Conservation (phyloP, 2,888 invertebrate genomes). For the Parasteatoda lunata region DNA sequence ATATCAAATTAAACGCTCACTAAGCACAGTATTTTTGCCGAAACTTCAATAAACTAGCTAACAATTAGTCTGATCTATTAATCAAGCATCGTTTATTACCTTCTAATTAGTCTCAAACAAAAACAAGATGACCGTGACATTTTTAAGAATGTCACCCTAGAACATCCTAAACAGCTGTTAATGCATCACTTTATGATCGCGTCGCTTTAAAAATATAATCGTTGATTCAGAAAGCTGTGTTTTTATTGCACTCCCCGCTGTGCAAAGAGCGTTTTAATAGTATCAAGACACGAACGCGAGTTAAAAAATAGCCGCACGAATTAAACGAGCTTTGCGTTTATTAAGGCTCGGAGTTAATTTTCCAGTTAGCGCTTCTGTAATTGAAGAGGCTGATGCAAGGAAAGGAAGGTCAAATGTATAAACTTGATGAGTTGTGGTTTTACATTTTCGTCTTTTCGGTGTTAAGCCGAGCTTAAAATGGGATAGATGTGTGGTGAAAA, state of each 20-base stretch:
- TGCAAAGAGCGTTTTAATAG: background rate
- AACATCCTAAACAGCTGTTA: background rate
- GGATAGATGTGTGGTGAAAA: background rate
- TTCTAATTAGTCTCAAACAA: background rate
- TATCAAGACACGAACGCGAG: background rate
- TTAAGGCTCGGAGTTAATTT: conserved; percentile 4
- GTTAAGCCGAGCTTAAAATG: background rate
- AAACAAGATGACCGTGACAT: background rate
- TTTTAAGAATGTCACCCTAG: background rate
- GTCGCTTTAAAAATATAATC: background rate
- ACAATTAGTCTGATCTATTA: background rate
- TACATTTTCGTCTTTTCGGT: background rate
- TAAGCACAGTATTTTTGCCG: too few relatives aligned
- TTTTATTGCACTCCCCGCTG: background rate
- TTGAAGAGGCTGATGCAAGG: conserved; percentile 16
- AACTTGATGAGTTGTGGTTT: background rate
- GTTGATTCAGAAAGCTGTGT: background rate
- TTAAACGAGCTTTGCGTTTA: background rate
- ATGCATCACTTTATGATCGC: background rate
- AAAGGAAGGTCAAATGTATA: conserved; percentile 32
- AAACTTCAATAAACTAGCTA: background rate
- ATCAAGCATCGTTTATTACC: background rate
- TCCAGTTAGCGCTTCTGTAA: conserved; percentile 5
- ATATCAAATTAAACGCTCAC: too few relatives aligned
- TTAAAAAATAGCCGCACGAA: background rate